These are phyloP conservation scores for Halictus quadricinctus DNA, from an alignment of 2,888 invertebrate genomes.

Conservation along the genomic window DNA sequence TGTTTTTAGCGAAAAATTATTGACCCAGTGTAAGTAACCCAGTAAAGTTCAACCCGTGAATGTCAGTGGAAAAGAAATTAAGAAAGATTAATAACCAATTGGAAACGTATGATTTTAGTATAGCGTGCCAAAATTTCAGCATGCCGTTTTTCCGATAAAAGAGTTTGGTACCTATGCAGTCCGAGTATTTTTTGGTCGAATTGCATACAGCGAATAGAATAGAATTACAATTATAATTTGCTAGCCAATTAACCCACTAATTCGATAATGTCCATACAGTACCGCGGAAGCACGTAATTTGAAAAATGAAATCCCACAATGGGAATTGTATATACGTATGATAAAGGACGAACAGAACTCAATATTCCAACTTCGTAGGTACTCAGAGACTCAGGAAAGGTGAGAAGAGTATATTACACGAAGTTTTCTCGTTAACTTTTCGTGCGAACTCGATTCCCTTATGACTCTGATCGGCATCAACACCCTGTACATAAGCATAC, in stretches of 20 bases:
- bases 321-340: not conserved
- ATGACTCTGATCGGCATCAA: conserved; percentile 15
- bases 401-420: not conserved
- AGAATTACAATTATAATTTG: not conserved
- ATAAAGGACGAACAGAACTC: not conserved
- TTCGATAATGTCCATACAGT: not conserved
- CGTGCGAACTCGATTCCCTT: not conserved
- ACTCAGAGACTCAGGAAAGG: not conserved
- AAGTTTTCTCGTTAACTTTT: conserved; percentile 26
- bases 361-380: conserved; percentile 1
- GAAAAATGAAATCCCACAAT: not conserved
- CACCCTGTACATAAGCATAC: conserved; percentile 11
- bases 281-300: not conserved
- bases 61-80: not conserved
- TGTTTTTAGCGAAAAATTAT: too few relatives aligned
- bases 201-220: not conserved
- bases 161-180: not conserved
- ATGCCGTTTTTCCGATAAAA: not conserved
- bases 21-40: too few relatives aligned
- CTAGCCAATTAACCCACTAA: not conserved
- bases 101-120: not conserved
- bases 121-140: not conserved
- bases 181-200: not conserved
- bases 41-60: not conserved
- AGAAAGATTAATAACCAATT: too few relatives aligned